Evolutionary conservation across 2,113 vertebrate genomes (phyloP).

Genomic region (Podarcis muralis): DNA sequence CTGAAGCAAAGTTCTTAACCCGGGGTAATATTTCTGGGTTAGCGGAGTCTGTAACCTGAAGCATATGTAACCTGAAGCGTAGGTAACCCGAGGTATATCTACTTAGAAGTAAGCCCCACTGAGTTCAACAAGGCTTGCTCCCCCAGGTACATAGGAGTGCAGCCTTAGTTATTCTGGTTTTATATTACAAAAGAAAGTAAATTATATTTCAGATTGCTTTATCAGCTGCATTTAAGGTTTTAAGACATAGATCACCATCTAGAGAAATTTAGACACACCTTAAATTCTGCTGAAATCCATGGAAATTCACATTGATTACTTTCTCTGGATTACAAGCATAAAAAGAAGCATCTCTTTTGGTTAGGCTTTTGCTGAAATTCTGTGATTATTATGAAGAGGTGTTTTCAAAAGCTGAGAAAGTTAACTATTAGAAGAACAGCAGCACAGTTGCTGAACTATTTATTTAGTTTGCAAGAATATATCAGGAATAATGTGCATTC

Average conservation of each 20-base stretch:
- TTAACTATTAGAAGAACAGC: background rate
- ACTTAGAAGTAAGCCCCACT: background rate
- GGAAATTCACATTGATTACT: background rate
- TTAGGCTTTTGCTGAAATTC: background rate
- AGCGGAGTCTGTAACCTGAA: no score
- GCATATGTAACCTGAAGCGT: no score
- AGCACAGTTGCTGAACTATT: background rate
- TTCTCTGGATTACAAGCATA: background rate
- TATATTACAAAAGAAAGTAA: background rate
- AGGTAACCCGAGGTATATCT: no score
- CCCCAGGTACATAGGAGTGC: background rate
- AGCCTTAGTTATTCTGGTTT: background rate
- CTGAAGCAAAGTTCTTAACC: no score
- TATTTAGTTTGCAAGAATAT: background rate
- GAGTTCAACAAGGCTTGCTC: background rate
- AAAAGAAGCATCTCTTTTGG: background rate
- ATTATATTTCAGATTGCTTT: background rate
- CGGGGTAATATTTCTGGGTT: no score
- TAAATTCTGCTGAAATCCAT: background rate
- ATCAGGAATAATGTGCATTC: background rate
- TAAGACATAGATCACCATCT: background rate
- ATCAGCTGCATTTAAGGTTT: background rate
- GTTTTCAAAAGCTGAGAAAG: background rate
- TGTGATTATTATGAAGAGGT: background rate
- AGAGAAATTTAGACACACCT: background rate